These are phyloP conservation scores for Candoia aspera DNA, from an alignment of 2,113 vertebrate species.

Conservation along the genomic window DNA sequence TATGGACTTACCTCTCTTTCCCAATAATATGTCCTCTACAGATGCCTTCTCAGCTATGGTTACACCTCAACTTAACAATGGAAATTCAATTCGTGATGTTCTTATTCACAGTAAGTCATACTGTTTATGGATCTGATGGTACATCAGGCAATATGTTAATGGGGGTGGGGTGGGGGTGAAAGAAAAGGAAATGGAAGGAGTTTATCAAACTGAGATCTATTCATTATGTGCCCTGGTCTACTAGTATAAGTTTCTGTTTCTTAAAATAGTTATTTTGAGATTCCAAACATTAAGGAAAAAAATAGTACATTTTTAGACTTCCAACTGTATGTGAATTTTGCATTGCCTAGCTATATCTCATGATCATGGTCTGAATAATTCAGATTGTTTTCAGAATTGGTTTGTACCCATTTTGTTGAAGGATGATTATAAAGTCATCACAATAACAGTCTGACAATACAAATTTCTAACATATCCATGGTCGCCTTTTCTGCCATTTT, in stretches of 20 bases:
- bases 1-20: not conserved
- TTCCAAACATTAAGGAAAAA: not conserved
- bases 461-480: not conserved
- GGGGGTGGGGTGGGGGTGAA: no score
- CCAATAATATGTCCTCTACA: no score
- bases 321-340: not conserved
- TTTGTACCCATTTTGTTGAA: not conserved
- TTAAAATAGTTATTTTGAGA: not conserved
- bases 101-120: not conserved
- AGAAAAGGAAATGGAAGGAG: not conserved
- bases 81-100: slow-evolving; percentile 24
- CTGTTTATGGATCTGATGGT: not conserved
- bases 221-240: not conserved
- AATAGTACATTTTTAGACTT: not conserved
- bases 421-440: not conserved
- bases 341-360: not conserved
- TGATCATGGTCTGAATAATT: not conserved
- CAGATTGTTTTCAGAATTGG: not conserved
- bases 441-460: not conserved
- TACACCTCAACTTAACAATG: not conserved
- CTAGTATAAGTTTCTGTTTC: not conserved
- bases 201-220: not conserved
- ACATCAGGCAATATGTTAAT: slow-evolving; percentile 2
- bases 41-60: not conserved
- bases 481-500: not conserved